A percentile compares a stretch with the other conserved stretches of the same genome.
Evolutionary conservation across 2,888 invertebrate genomes (phyloP).

Genomic region (Morinoia aosen): DNA sequence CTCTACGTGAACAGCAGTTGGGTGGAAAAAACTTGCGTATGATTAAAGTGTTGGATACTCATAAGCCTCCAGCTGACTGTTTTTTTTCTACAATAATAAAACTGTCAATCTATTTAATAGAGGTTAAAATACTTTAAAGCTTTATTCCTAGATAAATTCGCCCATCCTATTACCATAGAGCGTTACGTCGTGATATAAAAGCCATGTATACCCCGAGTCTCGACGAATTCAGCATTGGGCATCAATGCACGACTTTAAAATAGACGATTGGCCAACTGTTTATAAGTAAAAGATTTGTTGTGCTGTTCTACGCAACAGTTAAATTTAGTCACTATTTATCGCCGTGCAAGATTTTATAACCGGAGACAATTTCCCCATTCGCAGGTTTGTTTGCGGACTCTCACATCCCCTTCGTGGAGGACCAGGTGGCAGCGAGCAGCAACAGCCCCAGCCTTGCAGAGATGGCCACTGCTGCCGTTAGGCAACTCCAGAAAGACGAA

Average conservation of each 20-base stretch:
- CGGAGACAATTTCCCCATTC: background rate
- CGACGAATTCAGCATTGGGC: background rate
- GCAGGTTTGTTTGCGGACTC: slow-evolving; percentile 86
- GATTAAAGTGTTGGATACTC: too few species aligned
- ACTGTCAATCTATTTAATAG: too few species aligned
- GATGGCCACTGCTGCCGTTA: slow-evolving; percentile 85
- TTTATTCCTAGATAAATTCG: too few species aligned
- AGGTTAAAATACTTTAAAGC: too few species aligned
- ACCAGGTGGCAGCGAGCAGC: slow-evolving; percentile 77
- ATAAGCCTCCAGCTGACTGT: too few species aligned
- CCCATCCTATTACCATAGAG: too few species aligned
- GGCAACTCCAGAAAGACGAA: slow-evolving; percentile 78
- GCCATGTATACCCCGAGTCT: background rate
- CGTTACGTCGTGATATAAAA: too few species aligned
- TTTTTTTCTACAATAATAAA: too few species aligned
- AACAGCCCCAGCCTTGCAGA: slow-evolving; percentile 85
- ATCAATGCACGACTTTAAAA: too few species aligned
- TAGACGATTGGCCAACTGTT: background rate
- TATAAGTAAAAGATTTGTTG: background rate
- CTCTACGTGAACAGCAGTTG: too few species aligned
- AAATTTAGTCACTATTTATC: background rate
- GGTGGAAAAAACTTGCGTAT: too few species aligned
- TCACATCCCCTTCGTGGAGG: slow-evolving; percentile 82
- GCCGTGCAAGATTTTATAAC: background rate
- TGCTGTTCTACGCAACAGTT: background rate